phyloP scores from a whole-genome alignment of 2,797 vertebrate genomes.

The Bradypodion ventrale region DNA sequence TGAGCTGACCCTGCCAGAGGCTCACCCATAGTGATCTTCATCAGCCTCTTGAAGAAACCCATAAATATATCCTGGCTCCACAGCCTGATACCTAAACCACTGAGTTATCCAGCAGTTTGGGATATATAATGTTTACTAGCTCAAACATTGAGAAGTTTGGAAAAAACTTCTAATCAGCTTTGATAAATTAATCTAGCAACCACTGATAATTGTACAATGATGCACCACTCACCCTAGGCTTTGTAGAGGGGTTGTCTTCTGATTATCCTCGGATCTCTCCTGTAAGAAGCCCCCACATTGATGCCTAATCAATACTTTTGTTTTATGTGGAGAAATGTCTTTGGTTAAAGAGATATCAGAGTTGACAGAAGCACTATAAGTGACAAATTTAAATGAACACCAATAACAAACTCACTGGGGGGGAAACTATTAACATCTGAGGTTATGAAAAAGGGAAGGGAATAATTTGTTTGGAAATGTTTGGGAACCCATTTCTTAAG shows the following conservation, averaged over 20 bases:
- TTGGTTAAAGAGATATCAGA: conserved; percentile 2
- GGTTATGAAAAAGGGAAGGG: conserved; percentile 1
- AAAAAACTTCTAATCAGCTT: background rate
- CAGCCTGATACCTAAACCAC: too few relatives aligned
- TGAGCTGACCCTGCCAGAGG: too few relatives aligned
- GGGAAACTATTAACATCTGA: conserved; percentile 27
- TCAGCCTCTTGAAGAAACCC: too few relatives aligned
- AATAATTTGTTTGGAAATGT: conserved; percentile 29
- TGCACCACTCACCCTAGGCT: background rate
- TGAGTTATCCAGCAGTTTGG: too few relatives aligned
- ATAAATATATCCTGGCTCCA: too few relatives aligned
- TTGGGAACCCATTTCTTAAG: conserved; percentile 18
- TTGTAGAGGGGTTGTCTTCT: background rate
- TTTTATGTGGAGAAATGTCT: background rate
- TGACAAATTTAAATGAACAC: conserved; percentile 29
- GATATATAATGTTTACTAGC: background rate
- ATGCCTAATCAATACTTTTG: background rate
- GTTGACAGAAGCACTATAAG: background rate
- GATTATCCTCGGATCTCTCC: background rate
- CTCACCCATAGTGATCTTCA: too few relatives aligned
- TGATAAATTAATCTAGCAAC: background rate
- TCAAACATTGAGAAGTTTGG: background rate
- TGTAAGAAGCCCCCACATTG: background rate
- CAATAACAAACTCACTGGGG: conserved; percentile 27
- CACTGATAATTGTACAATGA: too few relatives aligned